Evolutionary conservation across 2,113 vertebrate species (phyloP).

Genomic region (Hippocampus zosterae): DNA sequence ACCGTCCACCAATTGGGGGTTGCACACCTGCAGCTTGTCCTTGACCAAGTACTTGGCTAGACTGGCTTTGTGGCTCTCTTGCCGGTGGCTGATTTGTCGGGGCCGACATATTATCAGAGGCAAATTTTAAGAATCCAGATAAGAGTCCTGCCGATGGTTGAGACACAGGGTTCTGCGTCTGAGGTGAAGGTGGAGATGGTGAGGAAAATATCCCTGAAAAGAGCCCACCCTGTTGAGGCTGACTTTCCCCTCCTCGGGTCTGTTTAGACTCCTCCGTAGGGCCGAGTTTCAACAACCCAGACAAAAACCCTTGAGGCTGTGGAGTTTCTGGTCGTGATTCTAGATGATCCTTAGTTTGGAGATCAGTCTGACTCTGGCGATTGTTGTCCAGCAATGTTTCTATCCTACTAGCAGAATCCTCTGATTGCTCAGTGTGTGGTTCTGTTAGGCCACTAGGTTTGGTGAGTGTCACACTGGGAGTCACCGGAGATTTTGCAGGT

Average conservation of each 20-base stretch:
- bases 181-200: constrained; percentile 33
- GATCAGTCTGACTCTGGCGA: constrained; percentile 10
- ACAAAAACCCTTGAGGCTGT: constrained; percentile 53
- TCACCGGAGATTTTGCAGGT: constrained; percentile 27
- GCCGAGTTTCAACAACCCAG: constrained; percentile 68
- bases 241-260: constrained; percentile 36
- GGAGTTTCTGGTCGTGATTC: constrained; percentile 28
- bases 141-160: constrained; percentile 58
- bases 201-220: constrained; percentile 70
- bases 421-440: constrained; percentile 26
- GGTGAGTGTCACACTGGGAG: constrained; percentile 42
- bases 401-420: not conserved
- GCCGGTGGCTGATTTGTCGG: constrained; percentile 37
- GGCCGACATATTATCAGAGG: constrained; percentile 49
- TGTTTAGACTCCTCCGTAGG: constrained; percentile 65
- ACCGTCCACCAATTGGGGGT: constrained; percentile 37
- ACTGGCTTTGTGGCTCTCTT: constrained; percentile 13
- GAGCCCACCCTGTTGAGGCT: constrained; percentile 64
- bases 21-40: constrained; percentile 29
- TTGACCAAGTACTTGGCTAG: constrained; percentile 34
- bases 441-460: constrained; percentile 41
- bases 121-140: constrained; percentile 67
- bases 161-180: constrained; percentile 30
- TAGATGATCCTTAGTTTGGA: constrained; percentile 14
- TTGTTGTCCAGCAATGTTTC: constrained; percentile 22